Percentiles rank a stretch among this genome's conserved stretches.
phyloP scores from a whole-genome alignment of 1,140 invertebrate species.

The Alviniconcha marisindica region DNA sequence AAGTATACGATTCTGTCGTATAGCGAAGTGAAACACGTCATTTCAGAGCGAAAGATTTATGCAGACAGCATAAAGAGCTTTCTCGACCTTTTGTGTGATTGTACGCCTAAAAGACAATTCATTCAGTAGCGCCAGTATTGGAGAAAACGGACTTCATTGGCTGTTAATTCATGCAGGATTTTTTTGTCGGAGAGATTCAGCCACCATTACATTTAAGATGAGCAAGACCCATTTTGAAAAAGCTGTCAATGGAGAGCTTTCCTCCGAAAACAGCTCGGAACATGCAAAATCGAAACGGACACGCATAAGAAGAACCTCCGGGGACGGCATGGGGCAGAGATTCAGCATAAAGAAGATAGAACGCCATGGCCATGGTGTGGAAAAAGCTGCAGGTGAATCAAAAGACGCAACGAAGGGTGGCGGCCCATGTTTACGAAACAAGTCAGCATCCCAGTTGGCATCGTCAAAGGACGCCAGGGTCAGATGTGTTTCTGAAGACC shows the following conservation, averaged over 20 bases:
- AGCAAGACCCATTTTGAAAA: constrained; percentile 46
- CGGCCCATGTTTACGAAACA: constrained; percentile 14
- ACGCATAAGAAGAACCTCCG: constrained; percentile 33
- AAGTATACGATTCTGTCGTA: neutral
- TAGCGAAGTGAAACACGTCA: no score
- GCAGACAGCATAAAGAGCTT: no score
- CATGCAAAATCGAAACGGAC: constrained; percentile 33
- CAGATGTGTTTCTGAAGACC: constrained; percentile 24
- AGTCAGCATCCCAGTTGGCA: neutral
- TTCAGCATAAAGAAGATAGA: constrained; percentile 37
- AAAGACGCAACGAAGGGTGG: constrained; percentile 17
- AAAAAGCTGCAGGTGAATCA: constrained; percentile 26
- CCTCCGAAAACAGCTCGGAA: constrained; percentile 23
- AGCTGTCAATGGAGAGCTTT: constrained; percentile 47
- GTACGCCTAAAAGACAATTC: no score
- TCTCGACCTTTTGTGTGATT: no score
- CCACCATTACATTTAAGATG: constrained; percentile 32
- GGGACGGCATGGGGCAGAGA: constrained; percentile 36
- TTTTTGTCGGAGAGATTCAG: neutral
- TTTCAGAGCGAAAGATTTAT: no score
- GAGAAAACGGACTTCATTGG: no score
- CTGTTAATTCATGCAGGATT: constrained; percentile 7
- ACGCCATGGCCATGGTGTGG: constrained; percentile 19
- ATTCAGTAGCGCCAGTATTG: no score
- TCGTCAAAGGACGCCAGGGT: neutral